Conservation (phyloP, 2,113 vertebrate genomes). For the Aptenodytes forsteri region DNA sequence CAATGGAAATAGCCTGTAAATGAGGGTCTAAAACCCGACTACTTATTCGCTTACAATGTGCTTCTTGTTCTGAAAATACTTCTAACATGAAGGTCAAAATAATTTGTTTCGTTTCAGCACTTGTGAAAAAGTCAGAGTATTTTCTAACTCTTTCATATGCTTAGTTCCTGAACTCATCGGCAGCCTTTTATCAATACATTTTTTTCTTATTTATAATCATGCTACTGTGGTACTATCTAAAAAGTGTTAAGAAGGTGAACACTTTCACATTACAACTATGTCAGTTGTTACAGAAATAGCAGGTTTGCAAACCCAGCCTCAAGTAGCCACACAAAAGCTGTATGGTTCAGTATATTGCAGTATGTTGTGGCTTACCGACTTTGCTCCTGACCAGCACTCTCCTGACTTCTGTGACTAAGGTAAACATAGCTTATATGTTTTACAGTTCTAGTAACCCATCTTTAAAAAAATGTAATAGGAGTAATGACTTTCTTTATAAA, state of each 20-base stretch:
- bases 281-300: background rate
- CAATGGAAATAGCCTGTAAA: background rate
- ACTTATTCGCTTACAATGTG: background rate
- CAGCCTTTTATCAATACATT: background rate
- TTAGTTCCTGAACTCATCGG: background rate
- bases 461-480: background rate
- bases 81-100: background rate
- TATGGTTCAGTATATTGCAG: background rate
- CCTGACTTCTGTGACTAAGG: background rate
- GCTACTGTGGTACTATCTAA: background rate
- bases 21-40: background rate
- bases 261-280: background rate
- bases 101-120: background rate
- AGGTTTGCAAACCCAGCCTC: background rate
- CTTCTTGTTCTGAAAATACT: background rate
- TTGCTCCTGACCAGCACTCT: background rate
- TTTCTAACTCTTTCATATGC: background rate
- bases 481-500: background rate
- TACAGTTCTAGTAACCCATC: background rate
- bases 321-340: background rate
- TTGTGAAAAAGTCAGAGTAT: background rate
- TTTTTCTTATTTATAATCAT: background rate
- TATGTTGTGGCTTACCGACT: background rate
- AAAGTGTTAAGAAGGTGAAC: background rate
- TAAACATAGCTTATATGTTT: background rate